These are phyloP conservation scores for Todiramphus saurophagus DNA, from an alignment of 2,113 vertebrate species.

Conservation along the genomic window DNA sequence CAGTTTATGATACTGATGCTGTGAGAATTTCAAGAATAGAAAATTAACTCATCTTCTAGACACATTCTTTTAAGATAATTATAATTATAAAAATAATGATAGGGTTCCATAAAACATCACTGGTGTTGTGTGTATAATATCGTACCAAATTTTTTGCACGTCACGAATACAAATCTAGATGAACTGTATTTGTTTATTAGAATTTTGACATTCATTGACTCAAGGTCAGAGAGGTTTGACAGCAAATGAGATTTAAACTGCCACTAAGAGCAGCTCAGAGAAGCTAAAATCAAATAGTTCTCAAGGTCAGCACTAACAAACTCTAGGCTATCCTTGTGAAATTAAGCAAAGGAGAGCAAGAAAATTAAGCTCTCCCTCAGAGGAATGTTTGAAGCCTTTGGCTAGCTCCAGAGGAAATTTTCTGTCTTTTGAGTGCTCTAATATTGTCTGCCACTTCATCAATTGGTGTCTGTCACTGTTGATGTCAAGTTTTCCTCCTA, in stretches of 20 bases:
- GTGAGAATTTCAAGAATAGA: neutral
- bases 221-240: neutral
- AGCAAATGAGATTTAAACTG: neutral
- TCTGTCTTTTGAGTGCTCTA: neutral
- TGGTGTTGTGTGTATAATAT: neutral
- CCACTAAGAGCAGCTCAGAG: neutral
- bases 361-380: neutral
- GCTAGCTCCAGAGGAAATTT: neutral
- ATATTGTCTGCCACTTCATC: neutral
- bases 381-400: neutral
- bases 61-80: neutral
- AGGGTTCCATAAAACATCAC: neutral
- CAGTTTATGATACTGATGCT: neutral
- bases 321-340: neutral
- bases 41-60: neutral
- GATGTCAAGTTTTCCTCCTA: neutral
- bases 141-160: neutral
- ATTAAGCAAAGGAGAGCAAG: neutral
- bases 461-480: neutral
- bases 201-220: constrained; percentile 1
- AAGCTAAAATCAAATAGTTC: neutral
- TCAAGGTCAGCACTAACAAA: neutral
- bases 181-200: neutral
- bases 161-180: neutral
- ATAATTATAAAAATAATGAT: neutral